Base-by-base conservation (phyloP, 1,140 invertebrate species). In the Melanaphis sacchari region DNA sequence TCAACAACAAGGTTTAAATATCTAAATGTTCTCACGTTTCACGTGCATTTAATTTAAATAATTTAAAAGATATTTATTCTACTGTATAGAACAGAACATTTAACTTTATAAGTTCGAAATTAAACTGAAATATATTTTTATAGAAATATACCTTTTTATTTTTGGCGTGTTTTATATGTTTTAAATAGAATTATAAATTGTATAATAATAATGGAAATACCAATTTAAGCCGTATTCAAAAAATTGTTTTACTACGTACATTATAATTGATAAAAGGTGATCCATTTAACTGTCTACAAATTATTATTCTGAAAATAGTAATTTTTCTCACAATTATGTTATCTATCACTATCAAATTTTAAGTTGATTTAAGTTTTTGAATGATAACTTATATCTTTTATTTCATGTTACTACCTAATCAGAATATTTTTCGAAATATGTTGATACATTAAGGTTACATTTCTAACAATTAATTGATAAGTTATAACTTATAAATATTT, bases 1-100 rank as follows among this genome's bases (percentile, higher is more conserved):
- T 31, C 41, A 85, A 36, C 85, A 88, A 52, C n/a, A 52, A 22
- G 22, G 11, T 38, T 46, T 36, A 31, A 52, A 49, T 2, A 89
- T 89, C 40, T 54, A 52, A 52, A 52, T 89, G 21, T 90, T 90
- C 54, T 66, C 89, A 66, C 89, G 54, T 90, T 90, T 66, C 15
- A 8, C 26, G n/a, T 66, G 0, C 5, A 24, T 31, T 26, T 90
- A 43, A 18, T 38, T 90, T 0, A 59, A 90, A 54, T 36, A 36
- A 24, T 88, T n/a, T 7, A 22, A 36, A 40, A n/a, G 7, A 52
- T 49, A 46, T 46, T 24, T 85, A 38, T 40, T 40, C 38, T 84
- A 38, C 22, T 4, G 22, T 84, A 9, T 66, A 66, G 26, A 66
- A 31, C 59, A 4, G 31, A 31, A 31, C 24, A 41, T 31, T 26